A percentile compares a stretch with the other conserved stretches of the same genome.
These are phyloP conservation scores for Lymantria monacha DNA, from an alignment of 2,888 invertebrate species.

Conservation along the genomic window DNA sequence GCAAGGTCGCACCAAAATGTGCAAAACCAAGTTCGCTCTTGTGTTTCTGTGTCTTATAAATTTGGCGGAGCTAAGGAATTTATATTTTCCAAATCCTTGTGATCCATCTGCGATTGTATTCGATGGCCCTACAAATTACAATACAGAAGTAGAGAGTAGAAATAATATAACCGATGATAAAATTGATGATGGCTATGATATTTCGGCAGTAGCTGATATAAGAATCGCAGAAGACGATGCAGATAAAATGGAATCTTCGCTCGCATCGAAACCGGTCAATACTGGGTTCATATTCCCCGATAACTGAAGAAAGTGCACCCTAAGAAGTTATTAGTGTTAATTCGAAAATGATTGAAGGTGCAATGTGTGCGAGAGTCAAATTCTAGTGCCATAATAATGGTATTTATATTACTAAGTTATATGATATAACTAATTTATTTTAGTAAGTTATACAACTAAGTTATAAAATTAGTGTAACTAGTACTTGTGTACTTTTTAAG, in stretches of 20 bases:
- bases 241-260: not conserved
- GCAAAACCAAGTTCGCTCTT: conserved; percentile 13
- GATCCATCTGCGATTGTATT: conserved; percentile 56
- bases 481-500: not conserved
- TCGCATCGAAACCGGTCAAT: not conserved
- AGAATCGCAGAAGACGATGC: conserved; percentile 27
- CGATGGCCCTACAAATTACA: conserved; percentile 55
- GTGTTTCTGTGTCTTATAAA: conserved; percentile 23
- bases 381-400: conserved; percentile 20
- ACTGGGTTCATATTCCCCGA: conserved; percentile 34
- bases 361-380: conserved; percentile 9
- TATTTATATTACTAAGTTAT: conserved; percentile 8
- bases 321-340: conserved; percentile 22
- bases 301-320: conserved; percentile 15
- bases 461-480: not conserved
- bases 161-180: conserved; percentile 25
- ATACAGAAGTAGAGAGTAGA: not conserved
- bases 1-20: conserved; percentile 33
- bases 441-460: conserved; percentile 13
- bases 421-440: too few species aligned
- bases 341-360: not conserved
- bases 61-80: conserved; percentile 20
- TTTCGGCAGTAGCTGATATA: conserved; percentile 32
- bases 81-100: conserved; percentile 42
- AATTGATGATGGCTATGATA: conserved; percentile 30